Percentiles rank a stretch among this genome's conserved stretches.
These are phyloP conservation scores for Ophioninae sp. DNA, from an alignment of 2,888 invertebrate genomes.

Conservation along the genomic window DNA sequence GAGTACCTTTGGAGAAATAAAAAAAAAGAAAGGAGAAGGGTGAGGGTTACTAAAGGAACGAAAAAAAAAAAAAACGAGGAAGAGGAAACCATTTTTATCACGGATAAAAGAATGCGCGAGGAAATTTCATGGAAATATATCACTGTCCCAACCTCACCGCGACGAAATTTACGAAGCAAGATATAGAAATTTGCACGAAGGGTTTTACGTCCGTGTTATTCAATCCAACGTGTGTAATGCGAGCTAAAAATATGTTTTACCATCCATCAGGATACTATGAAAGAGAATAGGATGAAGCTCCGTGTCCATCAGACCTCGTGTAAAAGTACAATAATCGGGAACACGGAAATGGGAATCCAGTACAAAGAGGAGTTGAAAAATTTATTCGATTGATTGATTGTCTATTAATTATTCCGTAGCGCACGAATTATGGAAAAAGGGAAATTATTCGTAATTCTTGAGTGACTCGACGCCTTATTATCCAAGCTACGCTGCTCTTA, in stretches of 20 bases:
- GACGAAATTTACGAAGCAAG: background rate
- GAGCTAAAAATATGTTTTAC: background rate
- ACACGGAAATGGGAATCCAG: background rate
- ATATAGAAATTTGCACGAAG: background rate
- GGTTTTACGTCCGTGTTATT: no score
- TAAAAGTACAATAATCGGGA: constrained; percentile 7
- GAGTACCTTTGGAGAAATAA: no score
- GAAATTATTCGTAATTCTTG: no score
- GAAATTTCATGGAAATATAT: background rate
- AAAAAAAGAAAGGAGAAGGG: no score
- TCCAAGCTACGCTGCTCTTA: no score
- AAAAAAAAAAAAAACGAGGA: background rate
- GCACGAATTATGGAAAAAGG: no score
- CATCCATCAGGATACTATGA: background rate
- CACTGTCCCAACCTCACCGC: background rate
- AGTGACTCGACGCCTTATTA: no score
- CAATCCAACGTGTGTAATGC: background rate
- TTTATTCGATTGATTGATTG: no score
- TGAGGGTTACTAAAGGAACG: no score
- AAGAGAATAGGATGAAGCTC: background rate
- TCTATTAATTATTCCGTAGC: no score
- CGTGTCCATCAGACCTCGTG: background rate
- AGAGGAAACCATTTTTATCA: background rate
- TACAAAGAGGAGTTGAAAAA: background rate
- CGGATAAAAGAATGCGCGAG: background rate